These are phyloP conservation scores for Corythaixoides concolor DNA, from an alignment of 2,113 vertebrate genomes.

Conservation along the genomic window DNA sequence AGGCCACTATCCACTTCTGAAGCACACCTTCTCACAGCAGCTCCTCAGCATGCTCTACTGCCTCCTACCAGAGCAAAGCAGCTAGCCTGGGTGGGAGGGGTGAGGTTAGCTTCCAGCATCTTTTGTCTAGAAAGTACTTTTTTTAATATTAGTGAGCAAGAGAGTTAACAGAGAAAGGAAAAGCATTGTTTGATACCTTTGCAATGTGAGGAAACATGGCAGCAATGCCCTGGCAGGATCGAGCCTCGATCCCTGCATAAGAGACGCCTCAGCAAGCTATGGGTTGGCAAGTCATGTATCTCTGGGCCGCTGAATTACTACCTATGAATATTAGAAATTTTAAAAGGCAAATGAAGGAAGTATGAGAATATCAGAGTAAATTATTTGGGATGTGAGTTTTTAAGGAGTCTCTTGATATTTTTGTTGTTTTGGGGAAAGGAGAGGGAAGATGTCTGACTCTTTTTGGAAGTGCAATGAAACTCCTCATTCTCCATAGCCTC, in stretches of 20 bases:
- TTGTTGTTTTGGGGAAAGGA: background rate
- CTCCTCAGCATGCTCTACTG: background rate
- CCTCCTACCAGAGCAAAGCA: background rate
- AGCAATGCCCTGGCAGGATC: background rate
- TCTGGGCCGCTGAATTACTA: background rate
- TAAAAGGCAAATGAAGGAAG: background rate
- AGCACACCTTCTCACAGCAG: background rate
- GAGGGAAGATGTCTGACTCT: background rate
- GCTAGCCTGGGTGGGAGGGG: background rate
- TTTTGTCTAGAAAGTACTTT: background rate
- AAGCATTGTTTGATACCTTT: accelerated
- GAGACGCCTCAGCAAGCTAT: background rate
- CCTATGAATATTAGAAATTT: background rate
- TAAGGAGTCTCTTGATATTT: background rate
- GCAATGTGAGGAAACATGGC: background rate
- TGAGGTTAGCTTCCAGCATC: background rate
- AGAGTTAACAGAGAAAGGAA: background rate
- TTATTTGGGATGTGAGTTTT: background rate
- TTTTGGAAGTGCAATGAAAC: background rate
- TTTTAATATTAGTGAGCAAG: background rate
- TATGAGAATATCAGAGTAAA: background rate
- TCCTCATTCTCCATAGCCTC: background rate
- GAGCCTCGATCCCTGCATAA: background rate
- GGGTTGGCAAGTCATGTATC: background rate
- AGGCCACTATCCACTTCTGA: background rate